Base-by-base conservation (phyloP, 2,113 vertebrate genomes). In the Platichthys flesus region DNA sequence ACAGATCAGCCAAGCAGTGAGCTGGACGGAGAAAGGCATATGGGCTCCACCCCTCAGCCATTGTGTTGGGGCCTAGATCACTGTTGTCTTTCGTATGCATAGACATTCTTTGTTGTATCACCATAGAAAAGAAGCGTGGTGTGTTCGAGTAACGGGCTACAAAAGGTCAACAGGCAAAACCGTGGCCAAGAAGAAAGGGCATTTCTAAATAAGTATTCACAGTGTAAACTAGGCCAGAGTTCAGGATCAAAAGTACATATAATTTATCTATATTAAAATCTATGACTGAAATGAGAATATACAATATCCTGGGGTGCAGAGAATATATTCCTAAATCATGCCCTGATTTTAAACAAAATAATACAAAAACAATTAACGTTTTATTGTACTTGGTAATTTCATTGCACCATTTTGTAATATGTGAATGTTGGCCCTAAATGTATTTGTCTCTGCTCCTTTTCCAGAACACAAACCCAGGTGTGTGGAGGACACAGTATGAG, bases 41-140 rank as follows among this genome's bases (percentile, higher is more conserved):
- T 88, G 85, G 84, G 88, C 93, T 89, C 86, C 88, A 91, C 91
- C 90, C 91, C 91, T 85, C 72, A 85, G 85, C 92, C 90, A 86
- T 89, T 88, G 78, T 85, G 82, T 79, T 58, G 24, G 23, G 85
- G 86, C 90, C 88, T 91, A 59, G 72, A 90, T 93, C 89, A 85
- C 71, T 91, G 86, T 52, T 91, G 85, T 71, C 84, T 95, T 94
- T 93, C 87, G 86, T 89, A 94, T 91, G 79, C 85, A 89, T 77
- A 90, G 89, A 83, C 89, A 86, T 92, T 93, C 89, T 88, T 91
- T 89, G 83, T 84, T 81, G 77, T 72, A 57, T 73, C 73, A 69
- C 79, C 85, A 83, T 63, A 91, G 90, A 77, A 85, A 90, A 57
- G 9, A 79, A 93, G 91, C 83, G 85, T 31, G 52, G 42, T 61